Percentiles rank a stretch among this genome's conserved stretches.
phyloP scores from a whole-genome alignment of 2,888 invertebrate species.

The Ophraella communa region DNA sequence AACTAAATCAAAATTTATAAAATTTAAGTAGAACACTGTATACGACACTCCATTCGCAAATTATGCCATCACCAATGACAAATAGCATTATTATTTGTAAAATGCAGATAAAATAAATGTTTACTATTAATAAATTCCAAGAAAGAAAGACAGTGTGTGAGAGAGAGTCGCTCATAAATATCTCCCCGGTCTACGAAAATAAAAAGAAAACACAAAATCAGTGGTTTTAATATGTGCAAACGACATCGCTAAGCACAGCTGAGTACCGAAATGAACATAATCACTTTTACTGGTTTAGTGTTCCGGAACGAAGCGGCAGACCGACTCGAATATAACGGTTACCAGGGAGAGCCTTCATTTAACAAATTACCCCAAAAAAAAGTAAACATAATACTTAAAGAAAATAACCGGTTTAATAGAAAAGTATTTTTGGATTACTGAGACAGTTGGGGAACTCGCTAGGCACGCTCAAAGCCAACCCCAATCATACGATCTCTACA shows the following conservation, averaged over 20 bases:
- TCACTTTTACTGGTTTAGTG: constrained; percentile 47
- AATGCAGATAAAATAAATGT: constrained; percentile 32
- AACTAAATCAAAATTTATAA: constrained; percentile 14
- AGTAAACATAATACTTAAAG: constrained; percentile 19
- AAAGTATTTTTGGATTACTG: constrained; percentile 33
- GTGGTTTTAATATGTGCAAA: constrained; percentile 45
- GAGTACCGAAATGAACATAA: constrained; percentile 44
- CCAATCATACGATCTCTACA: too few relatives aligned
- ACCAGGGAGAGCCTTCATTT: constrained; percentile 39
- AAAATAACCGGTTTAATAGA: constrained; percentile 34
- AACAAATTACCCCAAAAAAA: constrained; percentile 47
- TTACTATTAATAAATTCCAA: constrained; percentile 38
- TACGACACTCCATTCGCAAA: constrained; percentile 21
- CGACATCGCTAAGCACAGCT: constrained; percentile 40
- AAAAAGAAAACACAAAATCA: too few relatives aligned
- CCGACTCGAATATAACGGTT: constrained; percentile 40
- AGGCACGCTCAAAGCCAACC: too few relatives aligned
- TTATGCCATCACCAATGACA: constrained; percentile 23
- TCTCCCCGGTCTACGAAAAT: constrained; percentile 37
- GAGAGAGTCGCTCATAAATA: constrained; percentile 42
- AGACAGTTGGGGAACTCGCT: too few relatives aligned
- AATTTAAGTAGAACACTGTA: constrained; percentile 17
- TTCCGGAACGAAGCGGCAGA: constrained; percentile 46
- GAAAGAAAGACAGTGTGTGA: too few relatives aligned
- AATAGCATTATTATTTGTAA: constrained; percentile 28